A percentile compares a stretch with the other conserved stretches of the same genome.
These are phyloP conservation scores for Magallana ariakensis DNA, from an alignment of 1,140 invertebrate genomes.

Conservation along the genomic window DNA sequence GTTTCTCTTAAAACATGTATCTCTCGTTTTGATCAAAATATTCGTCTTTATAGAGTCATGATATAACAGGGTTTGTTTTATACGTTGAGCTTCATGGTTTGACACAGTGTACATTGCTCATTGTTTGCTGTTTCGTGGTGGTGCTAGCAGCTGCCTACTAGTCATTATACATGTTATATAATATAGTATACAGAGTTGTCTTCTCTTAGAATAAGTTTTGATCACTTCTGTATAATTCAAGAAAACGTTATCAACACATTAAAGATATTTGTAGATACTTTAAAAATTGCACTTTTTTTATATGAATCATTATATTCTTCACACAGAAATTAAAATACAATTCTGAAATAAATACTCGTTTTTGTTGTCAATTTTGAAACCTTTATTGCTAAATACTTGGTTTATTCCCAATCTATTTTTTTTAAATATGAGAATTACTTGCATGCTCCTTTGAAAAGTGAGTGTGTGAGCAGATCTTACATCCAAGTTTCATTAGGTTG, in stretches of 20 bases:
- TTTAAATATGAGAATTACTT: too few relatives aligned
- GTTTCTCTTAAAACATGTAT: too few relatives aligned
- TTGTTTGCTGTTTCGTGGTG: not conserved
- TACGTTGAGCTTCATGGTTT: too few relatives aligned
- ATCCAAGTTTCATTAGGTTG: too few relatives aligned
- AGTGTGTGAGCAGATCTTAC: too few relatives aligned
- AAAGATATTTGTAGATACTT: not conserved
- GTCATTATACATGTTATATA: not conserved
- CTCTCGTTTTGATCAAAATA: too few relatives aligned
- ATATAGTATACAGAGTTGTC: not conserved
- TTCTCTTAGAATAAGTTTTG: not conserved
- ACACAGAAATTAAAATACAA: slow-evolving; percentile 6
- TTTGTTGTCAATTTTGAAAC: not conserved
- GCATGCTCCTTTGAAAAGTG: too few relatives aligned
- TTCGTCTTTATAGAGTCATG: too few relatives aligned
- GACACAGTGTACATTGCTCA: too few relatives aligned
- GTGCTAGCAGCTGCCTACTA: slow-evolving; percentile 9
- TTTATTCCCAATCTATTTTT: too few relatives aligned
- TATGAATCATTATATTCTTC: not conserved
- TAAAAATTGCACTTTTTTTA: slow-evolving; percentile 14
- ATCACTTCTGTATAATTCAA: not conserved
- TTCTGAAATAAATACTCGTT: not conserved
- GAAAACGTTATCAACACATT: not conserved
- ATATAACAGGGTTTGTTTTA: too few relatives aligned
- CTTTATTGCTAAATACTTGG: too few relatives aligned